A percentile compares a stretch with the other conserved stretches of the same genome.
phyloP scores from a whole-genome alignment of 1,140 invertebrate species.

The Holotrichia oblita region DNA sequence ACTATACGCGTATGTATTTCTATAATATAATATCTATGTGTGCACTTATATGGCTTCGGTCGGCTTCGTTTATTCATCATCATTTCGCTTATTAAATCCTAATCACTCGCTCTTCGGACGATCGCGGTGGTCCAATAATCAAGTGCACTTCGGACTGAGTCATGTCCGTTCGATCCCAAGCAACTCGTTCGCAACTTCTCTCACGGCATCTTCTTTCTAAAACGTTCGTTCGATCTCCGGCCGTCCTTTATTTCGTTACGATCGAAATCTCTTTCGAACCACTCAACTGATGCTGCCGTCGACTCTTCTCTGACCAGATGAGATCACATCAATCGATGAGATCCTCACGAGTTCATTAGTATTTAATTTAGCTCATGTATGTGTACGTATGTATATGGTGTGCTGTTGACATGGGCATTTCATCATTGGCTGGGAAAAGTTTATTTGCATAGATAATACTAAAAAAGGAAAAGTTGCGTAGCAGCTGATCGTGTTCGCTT shows the following conservation, averaged over 20 bases:
- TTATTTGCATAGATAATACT: not conserved
- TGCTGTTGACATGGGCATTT: not conserved
- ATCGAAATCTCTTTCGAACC: not conserved
- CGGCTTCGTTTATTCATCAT: constrained; percentile 5
- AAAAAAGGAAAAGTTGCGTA: not conserved
- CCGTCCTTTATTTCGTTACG: not conserved
- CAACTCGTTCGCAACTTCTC: not conserved
- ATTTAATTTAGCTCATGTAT: not conserved
- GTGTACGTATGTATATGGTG: not conserved
- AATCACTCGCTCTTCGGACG: not conserved
- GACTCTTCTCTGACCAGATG: not conserved
- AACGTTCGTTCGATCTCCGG: not conserved
- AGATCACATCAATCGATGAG: not conserved
- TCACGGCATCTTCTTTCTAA: no score
- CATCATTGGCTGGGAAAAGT: not conserved
- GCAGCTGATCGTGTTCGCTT: not conserved
- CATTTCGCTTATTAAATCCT: constrained; percentile 7
- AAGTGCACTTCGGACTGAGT: not conserved
- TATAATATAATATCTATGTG: not conserved
- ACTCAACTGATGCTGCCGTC: not conserved
- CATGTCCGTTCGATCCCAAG: not conserved
- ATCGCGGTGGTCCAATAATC: not conserved
- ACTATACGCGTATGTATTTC: not conserved
- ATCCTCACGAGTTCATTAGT: not conserved
- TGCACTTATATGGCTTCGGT: not conserved